These are phyloP conservation scores for Sebastolobus alascanus DNA, from an alignment of 2,797 vertebrate species.

Conservation along the genomic window DNA sequence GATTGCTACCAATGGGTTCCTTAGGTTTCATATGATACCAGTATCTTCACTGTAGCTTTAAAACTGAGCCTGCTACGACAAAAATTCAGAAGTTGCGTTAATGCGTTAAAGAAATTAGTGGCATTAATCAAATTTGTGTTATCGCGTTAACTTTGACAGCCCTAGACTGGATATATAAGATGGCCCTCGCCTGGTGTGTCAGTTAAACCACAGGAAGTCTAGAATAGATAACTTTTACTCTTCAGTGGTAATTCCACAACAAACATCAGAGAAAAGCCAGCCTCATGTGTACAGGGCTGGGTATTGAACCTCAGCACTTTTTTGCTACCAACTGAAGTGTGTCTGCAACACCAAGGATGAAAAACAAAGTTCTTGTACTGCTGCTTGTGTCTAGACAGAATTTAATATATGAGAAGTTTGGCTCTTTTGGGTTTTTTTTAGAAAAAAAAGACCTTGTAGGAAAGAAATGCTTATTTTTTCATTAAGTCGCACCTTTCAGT, in stretches of 20 bases:
- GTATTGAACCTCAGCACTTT: not conserved
- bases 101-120: no score
- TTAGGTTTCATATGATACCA: no score
- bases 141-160: no score
- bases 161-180: not conserved
- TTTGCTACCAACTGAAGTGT: not conserved
- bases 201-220: slow-evolving; percentile 2
- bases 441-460: not conserved
- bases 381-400: not conserved
- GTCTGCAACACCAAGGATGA: not conserved
- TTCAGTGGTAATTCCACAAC: not conserved
- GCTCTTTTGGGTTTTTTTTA: not conserved
- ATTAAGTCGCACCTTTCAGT: not conserved
- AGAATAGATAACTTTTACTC: not conserved
- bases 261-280: not conserved
- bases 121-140: not conserved
- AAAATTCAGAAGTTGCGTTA: no score
- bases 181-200: not conserved
- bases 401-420: not conserved
- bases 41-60: no score
- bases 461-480: not conserved
- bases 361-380: not conserved
- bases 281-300: not conserved
- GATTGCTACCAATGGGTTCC: no score
- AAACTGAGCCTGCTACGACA: no score